Base-by-base conservation (phyloP, 2,888 invertebrate genomes). In the Cancer borealis region DNA sequence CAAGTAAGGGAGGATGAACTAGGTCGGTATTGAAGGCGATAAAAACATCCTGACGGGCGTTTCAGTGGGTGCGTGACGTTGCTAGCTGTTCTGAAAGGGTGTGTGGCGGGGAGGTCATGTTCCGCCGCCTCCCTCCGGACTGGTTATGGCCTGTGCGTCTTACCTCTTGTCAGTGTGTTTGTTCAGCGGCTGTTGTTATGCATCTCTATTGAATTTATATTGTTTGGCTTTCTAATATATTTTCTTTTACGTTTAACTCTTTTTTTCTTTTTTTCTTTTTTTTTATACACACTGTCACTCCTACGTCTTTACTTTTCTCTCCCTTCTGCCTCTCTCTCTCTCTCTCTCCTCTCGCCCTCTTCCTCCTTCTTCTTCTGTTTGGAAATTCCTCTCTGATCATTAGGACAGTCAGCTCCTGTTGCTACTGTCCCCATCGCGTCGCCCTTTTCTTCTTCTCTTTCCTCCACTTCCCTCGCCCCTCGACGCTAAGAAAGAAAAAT, bases 1-100 rank as follows among this genome's bases (percentile, higher is more conserved):
- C 84, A 84, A 84, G 84, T 84, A 84, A 84, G 84, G 84, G 84
- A 39, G 84, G 84, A 84, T 84, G 84, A 84, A 84, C 84, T 39
- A 84, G 84, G 84, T 84, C 84, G 39, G 39, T 84, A 39, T 30
- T 84, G 39, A 84, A 39, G 39, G 39, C 84, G 84, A 39, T 84
- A 39, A 84, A 84, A 39, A 84, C 84, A 39, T 10, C 84, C 39
- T 39, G 84, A 84, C 84, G 39, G 30, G 84, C 10, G 84, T 39
- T 39, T 84, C 84, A 84, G 84, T 14, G 84, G 84, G 39, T 12
- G 73, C 73, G 84, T 84, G 39, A 84, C 84, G 84, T 84, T 39
- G 84, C 84, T 39, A 26, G 84, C 84, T 14, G 39, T 4, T 84
- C 39, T 84, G 84, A 84, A 84, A 84, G 84, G 84, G 84, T 39